These are phyloP conservation scores for Oenanthe melanoleuca DNA, from an alignment of 2,113 vertebrate species.

Conservation along the genomic window DNA sequence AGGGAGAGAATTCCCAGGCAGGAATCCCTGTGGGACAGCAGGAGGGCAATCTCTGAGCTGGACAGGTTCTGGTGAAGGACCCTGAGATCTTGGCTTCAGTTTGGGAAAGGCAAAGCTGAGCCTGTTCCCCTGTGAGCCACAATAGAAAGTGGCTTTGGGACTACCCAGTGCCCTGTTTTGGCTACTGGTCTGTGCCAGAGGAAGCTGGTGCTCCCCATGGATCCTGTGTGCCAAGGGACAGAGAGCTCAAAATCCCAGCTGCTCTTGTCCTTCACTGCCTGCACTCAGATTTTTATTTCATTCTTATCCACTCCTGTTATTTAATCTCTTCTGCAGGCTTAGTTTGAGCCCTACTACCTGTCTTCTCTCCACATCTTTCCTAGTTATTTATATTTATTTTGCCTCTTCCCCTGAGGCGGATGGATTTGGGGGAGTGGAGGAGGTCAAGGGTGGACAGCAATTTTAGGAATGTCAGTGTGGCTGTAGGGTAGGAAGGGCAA, in stretches of 20 bases:
- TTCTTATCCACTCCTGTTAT: neutral
- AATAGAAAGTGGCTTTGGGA: neutral
- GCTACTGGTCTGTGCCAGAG: neutral
- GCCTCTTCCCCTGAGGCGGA: neutral
- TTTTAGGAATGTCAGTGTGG: fast-evolving
- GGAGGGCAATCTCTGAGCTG: neutral
- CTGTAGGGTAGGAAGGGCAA: neutral
- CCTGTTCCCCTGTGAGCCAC: neutral
- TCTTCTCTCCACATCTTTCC: neutral
- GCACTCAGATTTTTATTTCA: neutral
- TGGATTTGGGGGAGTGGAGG: neutral
- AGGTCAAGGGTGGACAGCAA: neutral
- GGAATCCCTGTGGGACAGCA: neutral
- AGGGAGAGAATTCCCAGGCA: neutral
- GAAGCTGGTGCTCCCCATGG: neutral
- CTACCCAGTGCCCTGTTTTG: neutral
- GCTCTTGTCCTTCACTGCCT: neutral
- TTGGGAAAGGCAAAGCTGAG: neutral
- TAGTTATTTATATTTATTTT: neutral
- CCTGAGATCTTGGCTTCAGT: neutral
- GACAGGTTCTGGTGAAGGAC: neutral
- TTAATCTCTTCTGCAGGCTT: neutral
- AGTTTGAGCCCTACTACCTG: neutral
- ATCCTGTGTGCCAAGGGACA: neutral
- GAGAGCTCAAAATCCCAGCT: neutral